These are phyloP conservation scores for Drosophila nigritarsus DNA, from an alignment of 2,888 invertebrate genomes.

Conservation along the genomic window DNA sequence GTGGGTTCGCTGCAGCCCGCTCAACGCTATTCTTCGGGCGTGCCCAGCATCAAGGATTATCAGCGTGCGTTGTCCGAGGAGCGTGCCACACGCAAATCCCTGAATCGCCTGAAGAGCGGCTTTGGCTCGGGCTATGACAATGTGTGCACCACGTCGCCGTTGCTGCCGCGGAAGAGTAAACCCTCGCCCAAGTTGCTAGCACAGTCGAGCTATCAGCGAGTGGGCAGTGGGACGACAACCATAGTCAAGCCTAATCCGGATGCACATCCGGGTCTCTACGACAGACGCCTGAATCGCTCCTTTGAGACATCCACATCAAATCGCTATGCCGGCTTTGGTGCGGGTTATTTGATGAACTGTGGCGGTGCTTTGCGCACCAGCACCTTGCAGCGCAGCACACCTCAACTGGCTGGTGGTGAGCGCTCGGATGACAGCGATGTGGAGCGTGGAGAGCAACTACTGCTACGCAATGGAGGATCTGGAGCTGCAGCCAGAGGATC, in stretches of 20 bases:
- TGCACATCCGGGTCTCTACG: conserved; percentile 83
- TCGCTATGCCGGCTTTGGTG: conserved; percentile 81
- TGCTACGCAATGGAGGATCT: conserved; percentile 51
- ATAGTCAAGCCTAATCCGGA: conserved; percentile 70
- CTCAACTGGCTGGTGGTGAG: conserved; percentile 78
- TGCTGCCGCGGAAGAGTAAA: conserved; percentile 84
- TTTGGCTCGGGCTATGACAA: conserved; percentile 85
- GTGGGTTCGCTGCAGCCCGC: conserved; percentile 81
- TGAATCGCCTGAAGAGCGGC: conserved; percentile 84
- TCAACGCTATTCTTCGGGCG: conserved; percentile 76
- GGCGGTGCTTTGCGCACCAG: conserved; percentile 77
- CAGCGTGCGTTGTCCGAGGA: conserved; percentile 83
- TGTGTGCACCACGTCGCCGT: conserved; percentile 83
- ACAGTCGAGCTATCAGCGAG: conserved; percentile 50
- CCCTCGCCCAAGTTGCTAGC: conserved; percentile 72
- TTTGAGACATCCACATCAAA: conserved; percentile 83
- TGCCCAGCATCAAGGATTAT: conserved; percentile 72
- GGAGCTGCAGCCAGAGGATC: neutral
- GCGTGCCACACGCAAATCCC: conserved; percentile 83
- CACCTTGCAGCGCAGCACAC: conserved; percentile 83
- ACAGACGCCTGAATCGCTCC: conserved; percentile 84
- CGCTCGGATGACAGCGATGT: conserved; percentile 74
- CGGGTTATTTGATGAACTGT: conserved; percentile 79
- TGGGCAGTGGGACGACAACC: conserved; percentile 40
- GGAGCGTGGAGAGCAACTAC: conserved; percentile 53